Percentiles rank a stretch among this genome's conserved stretches.
Evolutionary conservation across 2,113 vertebrate genomes (phyloP).

Genomic region (Apaloderma vittatum): DNA sequence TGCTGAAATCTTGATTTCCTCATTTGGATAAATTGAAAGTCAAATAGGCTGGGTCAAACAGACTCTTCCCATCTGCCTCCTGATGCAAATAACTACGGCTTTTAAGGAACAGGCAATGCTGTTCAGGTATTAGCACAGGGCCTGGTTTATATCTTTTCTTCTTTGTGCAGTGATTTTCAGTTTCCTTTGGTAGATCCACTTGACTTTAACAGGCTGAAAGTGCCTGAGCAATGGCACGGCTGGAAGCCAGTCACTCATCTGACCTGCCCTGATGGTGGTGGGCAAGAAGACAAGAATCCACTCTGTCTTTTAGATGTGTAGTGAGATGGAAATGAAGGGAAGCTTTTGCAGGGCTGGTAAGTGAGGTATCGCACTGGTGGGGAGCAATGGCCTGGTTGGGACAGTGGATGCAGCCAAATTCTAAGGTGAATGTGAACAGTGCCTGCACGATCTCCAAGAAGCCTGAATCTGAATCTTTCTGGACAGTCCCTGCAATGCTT

Average conservation of each 20-base stretch:
- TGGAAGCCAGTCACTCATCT: background rate
- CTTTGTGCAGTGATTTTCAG: background rate
- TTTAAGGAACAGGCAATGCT: background rate
- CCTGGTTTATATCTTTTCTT: background rate
- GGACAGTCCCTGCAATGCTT: background rate
- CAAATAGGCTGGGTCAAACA: background rate
- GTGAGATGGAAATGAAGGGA: background rate
- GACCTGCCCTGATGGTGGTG: background rate
- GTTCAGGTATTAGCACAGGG: background rate
- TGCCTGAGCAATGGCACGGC: background rate
- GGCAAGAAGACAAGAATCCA: background rate
- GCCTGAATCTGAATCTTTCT: background rate
- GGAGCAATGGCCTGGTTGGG: background rate
- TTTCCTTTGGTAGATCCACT: fast-evolving
- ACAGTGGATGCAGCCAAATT: background rate
- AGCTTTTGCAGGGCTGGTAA: background rate
- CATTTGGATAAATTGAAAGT: background rate
- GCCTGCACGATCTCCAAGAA: background rate
- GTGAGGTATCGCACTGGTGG: too few relatives aligned
- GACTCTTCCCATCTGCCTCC: background rate
- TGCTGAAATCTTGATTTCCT: background rate
- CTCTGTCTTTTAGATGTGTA: background rate
- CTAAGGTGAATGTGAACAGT: background rate
- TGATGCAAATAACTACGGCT: background rate
- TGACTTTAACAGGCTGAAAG: background rate